A percentile compares a stretch with the other conserved stretches of the same genome.
Conservation (phyloP, 2,888 invertebrate species). For the Ganaspis brasiliensis region DNA sequence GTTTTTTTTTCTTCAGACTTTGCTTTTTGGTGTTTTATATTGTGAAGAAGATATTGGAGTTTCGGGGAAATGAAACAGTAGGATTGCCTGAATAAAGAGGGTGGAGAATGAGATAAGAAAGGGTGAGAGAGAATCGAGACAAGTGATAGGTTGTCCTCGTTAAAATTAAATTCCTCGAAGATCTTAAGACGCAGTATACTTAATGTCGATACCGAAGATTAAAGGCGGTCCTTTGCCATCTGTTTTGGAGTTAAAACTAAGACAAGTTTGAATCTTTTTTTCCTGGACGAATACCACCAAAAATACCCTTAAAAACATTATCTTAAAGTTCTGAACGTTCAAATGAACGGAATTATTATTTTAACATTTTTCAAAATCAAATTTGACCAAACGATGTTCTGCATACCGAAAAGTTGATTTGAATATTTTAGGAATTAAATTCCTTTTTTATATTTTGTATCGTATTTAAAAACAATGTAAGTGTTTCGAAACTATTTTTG, state of each 20-base stretch:
- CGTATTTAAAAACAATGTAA: too few relatives aligned
- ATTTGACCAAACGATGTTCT: too few relatives aligned
- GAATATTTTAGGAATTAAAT: too few relatives aligned
- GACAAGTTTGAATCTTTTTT: not conserved
- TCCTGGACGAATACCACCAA: not conserved
- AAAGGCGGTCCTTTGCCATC: conserved; percentile 37
- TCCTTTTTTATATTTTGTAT: too few relatives aligned
- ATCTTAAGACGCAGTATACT: conserved; percentile 10
- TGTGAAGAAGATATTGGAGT: not conserved
- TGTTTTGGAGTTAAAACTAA: conserved; percentile 12
- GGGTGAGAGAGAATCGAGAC: not conserved
- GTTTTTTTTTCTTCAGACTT: not conserved
- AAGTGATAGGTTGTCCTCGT: conserved; percentile 40
- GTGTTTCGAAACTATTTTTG: too few relatives aligned
- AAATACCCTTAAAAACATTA: not conserved
- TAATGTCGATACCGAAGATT: conserved; percentile 38
- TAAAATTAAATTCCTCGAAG: conserved; percentile 41
- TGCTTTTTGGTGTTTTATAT: not conserved
- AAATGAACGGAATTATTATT: too few relatives aligned
- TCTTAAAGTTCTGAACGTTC: not conserved
- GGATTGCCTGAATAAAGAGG: not conserved
- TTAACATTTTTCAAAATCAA: too few relatives aligned
- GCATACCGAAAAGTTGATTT: too few relatives aligned
- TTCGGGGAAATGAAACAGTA: conserved; percentile 7
- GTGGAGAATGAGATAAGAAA: conserved; percentile 1